Conservation (phyloP, 2,888 invertebrate genomes). For the Drosophila cracens region DNA sequence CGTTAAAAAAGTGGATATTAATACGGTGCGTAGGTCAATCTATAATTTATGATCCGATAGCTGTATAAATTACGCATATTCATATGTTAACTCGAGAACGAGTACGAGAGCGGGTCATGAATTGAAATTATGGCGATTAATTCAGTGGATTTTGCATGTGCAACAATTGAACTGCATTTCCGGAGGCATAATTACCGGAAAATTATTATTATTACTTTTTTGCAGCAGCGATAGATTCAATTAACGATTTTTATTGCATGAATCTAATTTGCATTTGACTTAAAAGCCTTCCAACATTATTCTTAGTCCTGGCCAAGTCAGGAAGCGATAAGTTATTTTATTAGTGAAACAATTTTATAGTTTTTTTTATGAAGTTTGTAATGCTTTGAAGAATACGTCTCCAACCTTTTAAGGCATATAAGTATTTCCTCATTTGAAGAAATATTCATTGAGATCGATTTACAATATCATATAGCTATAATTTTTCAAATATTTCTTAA, state of each 20-base stretch:
- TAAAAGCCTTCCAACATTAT: neutral
- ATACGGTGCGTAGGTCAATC: constrained; percentile 19
- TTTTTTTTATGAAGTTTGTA: neutral
- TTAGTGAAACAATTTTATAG: neutral
- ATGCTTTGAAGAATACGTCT: neutral
- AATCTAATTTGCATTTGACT: neutral
- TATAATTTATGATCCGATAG: constrained; percentile 28
- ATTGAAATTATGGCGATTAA: constrained; percentile 39
- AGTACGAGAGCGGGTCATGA: constrained; percentile 4
- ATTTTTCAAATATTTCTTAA: too few relatives aligned
- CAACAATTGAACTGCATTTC: constrained; percentile 28
- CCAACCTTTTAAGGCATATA: rapidly evolving
- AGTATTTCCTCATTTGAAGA: neutral
- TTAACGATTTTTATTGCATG: constrained; percentile 1
- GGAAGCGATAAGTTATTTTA: neutral
- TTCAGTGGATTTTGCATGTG: constrained; percentile 23
- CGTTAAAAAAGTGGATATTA: constrained; percentile 2
- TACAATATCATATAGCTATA: neutral
- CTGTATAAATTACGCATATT: constrained; percentile 32
- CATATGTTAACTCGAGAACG: constrained; percentile 29
- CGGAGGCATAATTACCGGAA: constrained; percentile 30
- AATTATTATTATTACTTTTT: constrained; percentile 6
- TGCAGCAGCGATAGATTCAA: constrained; percentile 9
- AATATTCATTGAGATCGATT: too few relatives aligned
- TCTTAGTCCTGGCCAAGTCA: neutral